phyloP scores from a whole-genome alignment of 2,888 invertebrate species.

The Drosophila meridionalis region DNA sequence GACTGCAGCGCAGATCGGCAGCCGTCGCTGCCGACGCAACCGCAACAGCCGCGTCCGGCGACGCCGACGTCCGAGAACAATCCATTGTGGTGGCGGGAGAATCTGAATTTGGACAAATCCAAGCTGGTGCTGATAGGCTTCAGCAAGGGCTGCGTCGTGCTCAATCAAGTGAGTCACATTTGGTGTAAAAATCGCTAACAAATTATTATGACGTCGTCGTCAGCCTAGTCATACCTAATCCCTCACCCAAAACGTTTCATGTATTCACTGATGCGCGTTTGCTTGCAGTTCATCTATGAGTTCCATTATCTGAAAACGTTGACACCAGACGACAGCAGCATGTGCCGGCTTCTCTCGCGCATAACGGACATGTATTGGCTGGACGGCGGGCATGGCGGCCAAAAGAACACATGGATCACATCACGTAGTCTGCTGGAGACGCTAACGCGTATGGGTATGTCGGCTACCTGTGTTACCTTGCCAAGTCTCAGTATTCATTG shows the following conservation, averaged over 20 bases:
- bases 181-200: slow-evolving; percentile 83
- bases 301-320: slow-evolving; percentile 90
- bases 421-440: slow-evolving; percentile 90
- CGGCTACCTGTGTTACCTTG: too few relatives aligned
- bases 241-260: background rate
- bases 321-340: slow-evolving; percentile 88
- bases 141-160: slow-evolving; percentile 96
- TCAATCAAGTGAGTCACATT: slow-evolving; percentile 89
- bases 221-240: background rate
- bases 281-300: slow-evolving; percentile 90
- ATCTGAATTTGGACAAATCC: slow-evolving; percentile 87
- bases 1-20: slow-evolving; percentile 54
- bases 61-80: slow-evolving; percentile 77
- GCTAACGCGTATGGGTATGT: slow-evolving; percentile 89
- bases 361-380: slow-evolving; percentile 94
- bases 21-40: slow-evolving; percentile 59
- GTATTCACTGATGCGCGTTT: background rate
- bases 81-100: slow-evolving; percentile 87
- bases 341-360: slow-evolving; percentile 88
- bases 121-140: slow-evolving; percentile 91
- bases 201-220: slow-evolving; percentile 16
- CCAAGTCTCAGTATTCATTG: background rate
- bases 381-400: slow-evolving; percentile 96
- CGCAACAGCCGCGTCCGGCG: slow-evolving; percentile 53
- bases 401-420: slow-evolving; percentile 95